These are phyloP conservation scores for Camponotus floridanus DNA, from an alignment of 1,140 invertebrate genomes.

Conservation along the genomic window DNA sequence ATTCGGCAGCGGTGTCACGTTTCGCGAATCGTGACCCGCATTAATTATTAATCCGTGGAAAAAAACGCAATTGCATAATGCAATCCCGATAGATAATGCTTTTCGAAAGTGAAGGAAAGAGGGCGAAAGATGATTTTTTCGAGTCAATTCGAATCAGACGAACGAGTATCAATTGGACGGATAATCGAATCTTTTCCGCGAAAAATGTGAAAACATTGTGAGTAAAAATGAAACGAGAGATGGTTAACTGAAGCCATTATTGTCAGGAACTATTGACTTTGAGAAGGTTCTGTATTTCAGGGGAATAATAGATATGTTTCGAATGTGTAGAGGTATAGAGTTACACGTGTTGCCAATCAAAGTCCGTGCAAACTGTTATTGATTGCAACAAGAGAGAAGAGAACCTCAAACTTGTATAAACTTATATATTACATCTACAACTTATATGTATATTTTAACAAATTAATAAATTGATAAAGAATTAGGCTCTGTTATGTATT, in stretches of 20 bases:
- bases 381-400: not conserved
- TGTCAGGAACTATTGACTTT: not conserved
- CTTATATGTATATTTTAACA: too few relatives aligned
- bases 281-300: not conserved
- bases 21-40: constrained; percentile 14
- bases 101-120: not conserved
- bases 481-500: too few relatives aligned
- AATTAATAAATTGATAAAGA: too few relatives aligned
- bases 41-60: not conserved
- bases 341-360: too few relatives aligned
- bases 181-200: not conserved
- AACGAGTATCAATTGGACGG: not conserved
- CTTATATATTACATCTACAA: too few relatives aligned
- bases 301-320: not conserved
- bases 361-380: too few relatives aligned
- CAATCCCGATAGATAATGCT: not conserved
- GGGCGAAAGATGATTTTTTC: not conserved
- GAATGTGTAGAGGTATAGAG: not conserved
- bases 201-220: not conserved
- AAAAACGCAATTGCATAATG: not conserved
- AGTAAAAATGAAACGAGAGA: not conserved
- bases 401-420: too few relatives aligned
- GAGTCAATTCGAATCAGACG: not conserved
- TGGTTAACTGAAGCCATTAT: not conserved
- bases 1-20: not conserved